phyloP scores from a whole-genome alignment of 2,888 invertebrate species.

The Asteroscopus sphinx region DNA sequence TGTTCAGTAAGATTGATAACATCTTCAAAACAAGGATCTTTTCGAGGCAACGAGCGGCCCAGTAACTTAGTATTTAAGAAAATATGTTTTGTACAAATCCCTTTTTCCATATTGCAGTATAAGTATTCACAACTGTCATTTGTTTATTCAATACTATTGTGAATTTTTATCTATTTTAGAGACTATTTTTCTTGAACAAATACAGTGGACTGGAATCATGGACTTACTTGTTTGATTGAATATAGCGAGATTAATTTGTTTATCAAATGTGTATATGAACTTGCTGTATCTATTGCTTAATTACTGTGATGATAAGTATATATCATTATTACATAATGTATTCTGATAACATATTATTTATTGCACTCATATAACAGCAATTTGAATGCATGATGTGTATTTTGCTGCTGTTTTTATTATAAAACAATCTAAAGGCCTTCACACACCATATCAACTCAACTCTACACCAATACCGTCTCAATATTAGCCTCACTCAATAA shows the following conservation, averaged over 20 bases:
- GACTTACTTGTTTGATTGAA: constrained; percentile 64
- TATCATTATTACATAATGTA: constrained; percentile 6
- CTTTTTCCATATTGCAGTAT: constrained; percentile 68
- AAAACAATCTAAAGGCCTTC: no score
- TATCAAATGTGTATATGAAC: constrained; percentile 16
- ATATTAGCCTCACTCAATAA: no score
- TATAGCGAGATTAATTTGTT: constrained; percentile 45
- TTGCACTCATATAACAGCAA: constrained; percentile 1
- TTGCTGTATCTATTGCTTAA: constrained; percentile 10
- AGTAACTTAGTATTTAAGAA: constrained; percentile 71
- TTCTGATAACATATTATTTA: not conserved
- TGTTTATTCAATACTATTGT: constrained; percentile 68
- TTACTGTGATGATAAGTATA: constrained; percentile 9
- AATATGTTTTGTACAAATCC: constrained; percentile 80
- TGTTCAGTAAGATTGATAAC: constrained; percentile 95
- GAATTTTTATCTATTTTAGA: constrained; percentile 76
- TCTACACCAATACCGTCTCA: no score
- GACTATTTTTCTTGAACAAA: constrained; percentile 77
- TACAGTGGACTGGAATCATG: constrained; percentile 75
- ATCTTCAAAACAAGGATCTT: constrained; percentile 91
- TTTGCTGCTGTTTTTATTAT: no score
- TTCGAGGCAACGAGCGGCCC: constrained; percentile 67
- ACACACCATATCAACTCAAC: no score
- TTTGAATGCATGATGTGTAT: not conserved
- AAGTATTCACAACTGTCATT: constrained; percentile 63